These are phyloP conservation scores for Parnassius mnemosyne DNA, from an alignment of 2,888 invertebrate species.

Conservation along the genomic window DNA sequence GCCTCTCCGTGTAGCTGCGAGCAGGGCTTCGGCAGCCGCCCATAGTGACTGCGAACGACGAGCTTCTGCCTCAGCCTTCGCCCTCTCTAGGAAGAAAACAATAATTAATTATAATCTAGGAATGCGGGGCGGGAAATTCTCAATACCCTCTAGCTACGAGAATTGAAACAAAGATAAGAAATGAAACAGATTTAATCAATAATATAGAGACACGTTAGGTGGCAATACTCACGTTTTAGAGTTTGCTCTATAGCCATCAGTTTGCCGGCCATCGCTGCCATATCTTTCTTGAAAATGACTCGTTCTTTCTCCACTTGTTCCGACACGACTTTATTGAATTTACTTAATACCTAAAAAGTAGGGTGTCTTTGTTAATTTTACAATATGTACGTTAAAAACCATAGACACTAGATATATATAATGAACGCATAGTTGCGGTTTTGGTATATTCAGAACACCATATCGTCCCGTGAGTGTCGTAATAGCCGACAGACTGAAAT, in stretches of 20 bases:
- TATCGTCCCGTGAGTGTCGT: too few species aligned
- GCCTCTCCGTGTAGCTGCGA: conserved; percentile 86
- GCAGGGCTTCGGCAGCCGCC: conserved; percentile 95
- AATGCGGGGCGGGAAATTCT: too few species aligned
- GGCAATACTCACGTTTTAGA: conserved; percentile 81
- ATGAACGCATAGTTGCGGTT: too few species aligned
- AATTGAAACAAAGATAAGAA: background rate
- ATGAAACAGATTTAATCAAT: background rate
- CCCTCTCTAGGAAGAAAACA: conserved; percentile 68
- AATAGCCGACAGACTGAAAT: too few species aligned
- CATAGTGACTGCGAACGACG: conserved; percentile 93
- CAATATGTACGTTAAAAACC: too few species aligned
- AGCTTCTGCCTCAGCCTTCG: conserved; percentile 86
- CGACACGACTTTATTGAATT: conserved; percentile 54
- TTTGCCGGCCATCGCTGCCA: conserved; percentile 88
- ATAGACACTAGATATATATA: too few species aligned
- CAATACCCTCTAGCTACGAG: too few species aligned
- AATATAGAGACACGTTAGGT: background rate
- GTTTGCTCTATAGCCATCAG: conserved; percentile 89
- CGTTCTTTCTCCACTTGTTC: conserved; percentile 86
- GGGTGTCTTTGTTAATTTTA: background rate
- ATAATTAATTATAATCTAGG: too few species aligned
- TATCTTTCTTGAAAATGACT: conserved; percentile 84
- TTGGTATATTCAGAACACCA: too few species aligned
- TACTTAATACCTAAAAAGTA: conserved; percentile 51